Evolutionary conservation across 2,113 vertebrate genomes (phyloP).

Genomic region (Abramis brama): DNA sequence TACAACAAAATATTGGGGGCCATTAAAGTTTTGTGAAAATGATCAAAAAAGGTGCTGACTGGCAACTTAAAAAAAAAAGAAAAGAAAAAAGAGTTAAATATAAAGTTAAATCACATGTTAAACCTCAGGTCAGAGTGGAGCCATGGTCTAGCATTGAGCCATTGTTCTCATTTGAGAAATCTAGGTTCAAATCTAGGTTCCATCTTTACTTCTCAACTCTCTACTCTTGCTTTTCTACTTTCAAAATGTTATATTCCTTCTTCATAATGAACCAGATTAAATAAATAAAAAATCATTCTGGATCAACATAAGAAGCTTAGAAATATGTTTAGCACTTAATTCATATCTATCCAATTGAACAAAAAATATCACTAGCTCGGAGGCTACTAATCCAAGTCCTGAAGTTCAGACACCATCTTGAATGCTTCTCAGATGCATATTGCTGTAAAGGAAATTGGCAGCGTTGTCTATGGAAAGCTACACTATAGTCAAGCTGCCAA

Average conservation of each 20-base stretch:
- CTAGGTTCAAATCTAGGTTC: not conserved
- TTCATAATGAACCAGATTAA: not conserved
- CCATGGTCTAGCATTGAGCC: not conserved
- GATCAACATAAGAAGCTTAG: conserved; percentile 33
- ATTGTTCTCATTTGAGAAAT: not conserved
- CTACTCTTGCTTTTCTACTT: not conserved
- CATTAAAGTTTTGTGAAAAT: no score
- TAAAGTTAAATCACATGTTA: not conserved
- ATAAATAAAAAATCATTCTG: not conserved
- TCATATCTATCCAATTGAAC: conserved; percentile 22
- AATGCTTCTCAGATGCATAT: conserved; percentile 52
- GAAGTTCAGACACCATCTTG: conserved; percentile 58
- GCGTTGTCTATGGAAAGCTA: conserved; percentile 26
- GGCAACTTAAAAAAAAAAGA: no score
- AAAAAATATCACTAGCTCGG: conserved; percentile 15
- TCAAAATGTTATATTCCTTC: not conserved
- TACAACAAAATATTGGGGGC: no score
- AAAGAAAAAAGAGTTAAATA: not conserved
- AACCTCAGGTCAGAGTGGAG: not conserved
- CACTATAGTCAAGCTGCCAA: conserved; percentile 39
- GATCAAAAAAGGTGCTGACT: no score
- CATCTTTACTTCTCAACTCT: not conserved
- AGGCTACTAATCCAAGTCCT: conserved; percentile 43
- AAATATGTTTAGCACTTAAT: conserved; percentile 30
- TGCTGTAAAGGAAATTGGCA: conserved; percentile 42